These are phyloP conservation scores for Protula sp. DNA, from an alignment of 2,888 invertebrate species.

Conservation along the genomic window DNA sequence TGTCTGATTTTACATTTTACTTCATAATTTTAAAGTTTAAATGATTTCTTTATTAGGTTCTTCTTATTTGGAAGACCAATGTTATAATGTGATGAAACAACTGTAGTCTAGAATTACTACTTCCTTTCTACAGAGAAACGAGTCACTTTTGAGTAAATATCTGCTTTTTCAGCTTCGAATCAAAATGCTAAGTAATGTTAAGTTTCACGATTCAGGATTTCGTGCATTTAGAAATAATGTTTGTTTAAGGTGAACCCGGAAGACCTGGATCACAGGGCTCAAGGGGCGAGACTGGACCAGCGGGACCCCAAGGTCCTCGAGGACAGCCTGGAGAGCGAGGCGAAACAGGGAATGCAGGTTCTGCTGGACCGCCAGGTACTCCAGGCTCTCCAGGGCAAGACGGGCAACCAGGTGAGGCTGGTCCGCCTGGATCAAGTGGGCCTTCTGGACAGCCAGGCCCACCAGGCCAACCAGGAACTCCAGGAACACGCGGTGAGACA, in stretches of 20 bases:
- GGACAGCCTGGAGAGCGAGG: background rate
- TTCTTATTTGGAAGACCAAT: too few relatives aligned
- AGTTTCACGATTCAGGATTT: too few relatives aligned
- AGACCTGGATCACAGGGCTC: conserved; percentile 8
- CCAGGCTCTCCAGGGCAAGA: conserved; percentile 12
- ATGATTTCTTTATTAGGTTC: too few relatives aligned
- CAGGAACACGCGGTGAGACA: conserved; percentile 52
- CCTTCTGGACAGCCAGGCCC: conserved; percentile 9
- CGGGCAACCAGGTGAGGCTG: conserved; percentile 3
- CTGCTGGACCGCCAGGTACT: conserved; percentile 10
- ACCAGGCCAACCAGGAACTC: conserved; percentile 12
- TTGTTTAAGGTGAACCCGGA: conserved; percentile 5
- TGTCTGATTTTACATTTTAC: too few relatives aligned
- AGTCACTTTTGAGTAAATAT: too few relatives aligned
- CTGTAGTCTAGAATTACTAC: too few relatives aligned
- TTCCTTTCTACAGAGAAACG: too few relatives aligned
- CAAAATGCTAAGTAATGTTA: too few relatives aligned
- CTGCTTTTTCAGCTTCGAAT: too few relatives aligned
- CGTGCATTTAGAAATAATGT: too few relatives aligned
- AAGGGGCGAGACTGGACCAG: conserved; percentile 8
- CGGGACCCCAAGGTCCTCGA: conserved; percentile 6
- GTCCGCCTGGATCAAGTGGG: conserved; percentile 7
- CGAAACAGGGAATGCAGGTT: conserved; percentile 8
- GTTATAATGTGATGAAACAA: too few relatives aligned
- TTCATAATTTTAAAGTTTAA: too few relatives aligned